Conservation (phyloP, 2,888 invertebrate species). For the Gymnosoma rotundatum region DNA sequence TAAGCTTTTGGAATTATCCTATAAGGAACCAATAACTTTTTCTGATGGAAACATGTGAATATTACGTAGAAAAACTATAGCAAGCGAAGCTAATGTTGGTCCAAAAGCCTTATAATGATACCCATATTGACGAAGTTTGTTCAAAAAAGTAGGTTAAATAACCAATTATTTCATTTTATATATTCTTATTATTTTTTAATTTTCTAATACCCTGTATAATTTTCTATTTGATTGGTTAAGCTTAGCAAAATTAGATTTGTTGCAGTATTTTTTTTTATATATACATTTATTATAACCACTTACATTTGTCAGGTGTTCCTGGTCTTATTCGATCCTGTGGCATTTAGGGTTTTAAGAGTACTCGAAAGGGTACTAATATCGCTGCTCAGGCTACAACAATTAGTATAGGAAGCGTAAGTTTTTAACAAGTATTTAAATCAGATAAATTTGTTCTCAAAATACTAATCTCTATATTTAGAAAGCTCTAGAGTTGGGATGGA, state of each 20-base stretch:
- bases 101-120: too few species aligned
- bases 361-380: slow-evolving; percentile 97
- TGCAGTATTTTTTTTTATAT: background rate
- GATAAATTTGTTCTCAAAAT: background rate
- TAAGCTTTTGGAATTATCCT: too few species aligned
- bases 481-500: slow-evolving; percentile 88
- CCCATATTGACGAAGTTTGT: too few species aligned
- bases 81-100: too few species aligned
- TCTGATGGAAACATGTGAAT: slow-evolving; percentile 92
- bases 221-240: too few species aligned
- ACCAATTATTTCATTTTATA: too few species aligned
- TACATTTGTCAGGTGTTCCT: slow-evolving; percentile 81
- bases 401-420: slow-evolving; percentile 87
- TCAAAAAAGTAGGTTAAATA: too few species aligned
- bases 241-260: slow-evolving; percentile 85
- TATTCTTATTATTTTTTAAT: too few species aligned
- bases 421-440: background rate
- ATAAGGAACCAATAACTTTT: slow-evolving; percentile 87
- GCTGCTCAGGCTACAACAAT: slow-evolving; percentile 98
- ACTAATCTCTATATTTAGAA: slow-evolving; percentile 86
- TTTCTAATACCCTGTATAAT: too few species aligned
- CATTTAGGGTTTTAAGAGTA: slow-evolving; percentile 96
- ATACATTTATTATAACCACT: background rate
- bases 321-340: slow-evolving; percentile 90
- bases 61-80: slow-evolving; percentile 94